Conservation (phyloP, 1,140 invertebrate species). For the Hermetia illucens region DNA sequence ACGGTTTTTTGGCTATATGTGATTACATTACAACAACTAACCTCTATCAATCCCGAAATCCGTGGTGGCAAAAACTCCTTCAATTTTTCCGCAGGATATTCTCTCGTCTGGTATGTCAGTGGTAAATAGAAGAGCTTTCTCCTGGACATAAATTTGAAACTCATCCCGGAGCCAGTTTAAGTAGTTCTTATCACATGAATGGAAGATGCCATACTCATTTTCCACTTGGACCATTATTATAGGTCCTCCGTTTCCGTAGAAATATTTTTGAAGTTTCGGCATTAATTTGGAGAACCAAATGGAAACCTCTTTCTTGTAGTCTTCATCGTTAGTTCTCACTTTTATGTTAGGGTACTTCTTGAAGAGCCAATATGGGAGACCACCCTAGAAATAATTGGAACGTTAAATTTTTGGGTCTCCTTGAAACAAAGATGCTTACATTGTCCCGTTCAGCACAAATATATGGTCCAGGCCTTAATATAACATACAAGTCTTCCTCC, state of each 20-base stretch:
- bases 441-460: constrained; percentile 58
- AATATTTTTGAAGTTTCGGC: constrained; percentile 35
- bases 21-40: neutral
- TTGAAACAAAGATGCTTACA: no score
- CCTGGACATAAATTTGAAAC: constrained; percentile 35
- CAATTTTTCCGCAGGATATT: constrained; percentile 44
- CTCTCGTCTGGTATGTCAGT: constrained; percentile 42
- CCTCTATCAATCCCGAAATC: constrained; percentile 44
- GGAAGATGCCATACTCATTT: constrained; percentile 68
- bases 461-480: constrained; percentile 67
- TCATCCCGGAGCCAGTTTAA: constrained; percentile 40
- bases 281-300: constrained; percentile 42
- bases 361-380: constrained; percentile 68
- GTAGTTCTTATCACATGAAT: constrained; percentile 50
- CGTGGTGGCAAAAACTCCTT: constrained; percentile 48
- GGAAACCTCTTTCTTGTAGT: constrained; percentile 40
- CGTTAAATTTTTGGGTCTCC: no score
- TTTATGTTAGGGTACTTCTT: constrained; percentile 47
- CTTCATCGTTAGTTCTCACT: constrained; percentile 43
- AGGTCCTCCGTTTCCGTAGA: constrained; percentile 59
- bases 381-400: no score
- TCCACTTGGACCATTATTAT: constrained; percentile 65
- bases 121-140: constrained; percentile 52
- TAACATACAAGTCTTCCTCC: constrained; percentile 52
- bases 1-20: neutral